phyloP scores from a whole-genome alignment of 2,797 vertebrate genomes.

The Pipistrellus pygmaeus region DNA sequence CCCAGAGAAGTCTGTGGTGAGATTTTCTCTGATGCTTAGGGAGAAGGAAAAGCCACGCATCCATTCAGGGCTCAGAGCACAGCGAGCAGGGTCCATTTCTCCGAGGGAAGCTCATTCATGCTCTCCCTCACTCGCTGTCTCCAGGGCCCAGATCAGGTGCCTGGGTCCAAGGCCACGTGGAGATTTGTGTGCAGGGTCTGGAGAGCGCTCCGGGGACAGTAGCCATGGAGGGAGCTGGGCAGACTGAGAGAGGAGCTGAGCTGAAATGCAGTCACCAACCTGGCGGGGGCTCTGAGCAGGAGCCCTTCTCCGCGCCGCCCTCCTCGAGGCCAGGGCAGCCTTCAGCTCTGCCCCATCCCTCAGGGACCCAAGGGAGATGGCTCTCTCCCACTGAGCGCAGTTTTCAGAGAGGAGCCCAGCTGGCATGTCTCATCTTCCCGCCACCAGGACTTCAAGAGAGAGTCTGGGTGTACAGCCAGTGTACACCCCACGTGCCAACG shows the following conservation, averaged over 20 bases:
- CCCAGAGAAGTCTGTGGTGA: neutral
- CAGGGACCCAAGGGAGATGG: neutral
- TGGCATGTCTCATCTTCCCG: neutral
- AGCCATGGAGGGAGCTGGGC: neutral
- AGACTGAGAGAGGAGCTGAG: neutral
- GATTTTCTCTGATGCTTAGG: neutral
- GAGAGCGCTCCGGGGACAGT: neutral
- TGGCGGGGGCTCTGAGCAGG: neutral
- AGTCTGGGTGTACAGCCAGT: neutral
- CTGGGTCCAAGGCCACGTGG: neutral
- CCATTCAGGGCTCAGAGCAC: neutral
- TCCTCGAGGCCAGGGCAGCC: neutral
- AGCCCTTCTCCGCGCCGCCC: neutral
- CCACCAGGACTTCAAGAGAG: neutral
- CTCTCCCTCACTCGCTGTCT: neutral
- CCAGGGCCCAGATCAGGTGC: neutral
- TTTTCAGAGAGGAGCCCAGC: neutral
- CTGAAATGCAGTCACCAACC: neutral
- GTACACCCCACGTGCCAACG: neutral
- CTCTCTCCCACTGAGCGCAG: neutral
- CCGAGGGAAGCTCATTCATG: neutral
- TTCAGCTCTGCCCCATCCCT: neutral
- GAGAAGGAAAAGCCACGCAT: neutral
- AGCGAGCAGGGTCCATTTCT: neutral
- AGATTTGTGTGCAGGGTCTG: neutral